Evolutionary conservation across 1,140 invertebrate species (phyloP), one percentile per base, ranked within the genome.

Genomic region (Trichonephila clavata): DNA sequence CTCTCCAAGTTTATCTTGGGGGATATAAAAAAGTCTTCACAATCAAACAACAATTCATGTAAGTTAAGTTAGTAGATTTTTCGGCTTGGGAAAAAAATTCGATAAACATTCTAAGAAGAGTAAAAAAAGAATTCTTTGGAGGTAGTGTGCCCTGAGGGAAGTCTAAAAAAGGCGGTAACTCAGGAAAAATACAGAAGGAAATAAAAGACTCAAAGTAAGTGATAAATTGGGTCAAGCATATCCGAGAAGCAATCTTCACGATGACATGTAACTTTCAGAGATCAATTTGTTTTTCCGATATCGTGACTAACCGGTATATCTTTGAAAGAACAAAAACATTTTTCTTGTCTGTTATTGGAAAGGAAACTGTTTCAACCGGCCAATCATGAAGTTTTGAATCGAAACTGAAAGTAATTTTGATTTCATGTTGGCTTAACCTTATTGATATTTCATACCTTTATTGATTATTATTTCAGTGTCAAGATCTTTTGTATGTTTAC

Each of bases 201-300:
- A 84, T 87, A 71, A 50, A 50, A 71, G 24, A 77, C 39, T 89
- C 43, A 18, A 27, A 92, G 80, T 92, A 92, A 92, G 90, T 92
- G 90, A 92, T 92, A 92, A 92, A 92, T 92, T 92, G 90, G 90
- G 90, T 92, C 90, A 84, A 92, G 90, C 84, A 60, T 84, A 92
- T 83, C 81, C 71, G 50, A 39, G 60, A 57, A 61, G 39, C 81
- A 92, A 92, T 92, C 80, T 84, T 84, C 50, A 61, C 50, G 27
- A 65, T 59, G 71, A 90, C 89, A 57, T 59, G 39, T 32, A 84
- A 32, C 50, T 60, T 39, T 27, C n/a, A 7, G 14, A n/a, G 60
- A 84, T 65, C 60, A 92, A 80, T 65, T 77, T 71, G 63, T 92
- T 84, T 83, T 84, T 92, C n/a, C 20, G 90, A 63, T 92, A 65